phyloP scores from a whole-genome alignment of 2,113 vertebrate genomes.

The Dasyprocta punctata region DNA sequence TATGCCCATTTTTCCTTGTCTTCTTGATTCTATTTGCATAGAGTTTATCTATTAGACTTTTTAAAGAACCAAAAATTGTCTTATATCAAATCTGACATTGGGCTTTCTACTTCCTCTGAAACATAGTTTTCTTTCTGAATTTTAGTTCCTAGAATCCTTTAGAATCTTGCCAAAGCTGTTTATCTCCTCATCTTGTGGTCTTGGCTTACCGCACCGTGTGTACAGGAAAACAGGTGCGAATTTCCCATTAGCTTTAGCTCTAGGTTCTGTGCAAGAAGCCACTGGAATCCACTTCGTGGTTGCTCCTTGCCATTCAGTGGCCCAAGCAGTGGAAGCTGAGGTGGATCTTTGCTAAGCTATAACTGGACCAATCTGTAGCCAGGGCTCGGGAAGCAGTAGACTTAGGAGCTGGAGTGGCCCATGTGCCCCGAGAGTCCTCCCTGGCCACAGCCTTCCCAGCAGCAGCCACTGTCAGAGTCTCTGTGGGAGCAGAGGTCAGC shows the following conservation, averaged over 20 bases:
- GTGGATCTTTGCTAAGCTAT: neutral
- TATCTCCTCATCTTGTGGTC: neutral
- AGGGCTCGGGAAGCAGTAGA: too few species aligned
- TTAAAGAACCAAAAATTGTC: neutral
- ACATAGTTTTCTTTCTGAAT: neutral
- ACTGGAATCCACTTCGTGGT: accelerated
- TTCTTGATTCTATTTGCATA: neutral
- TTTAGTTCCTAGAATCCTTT: neutral
- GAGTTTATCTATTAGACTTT: neutral
- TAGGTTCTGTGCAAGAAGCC: neutral
- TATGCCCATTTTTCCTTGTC: neutral
- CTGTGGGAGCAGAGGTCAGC: neutral
- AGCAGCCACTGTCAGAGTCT: accelerated
- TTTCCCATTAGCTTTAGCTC: neutral
- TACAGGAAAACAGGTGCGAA: neutral
- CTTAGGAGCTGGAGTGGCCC: neutral
- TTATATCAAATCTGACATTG: neutral
- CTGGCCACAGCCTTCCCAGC: neutral
- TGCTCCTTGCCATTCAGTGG: accelerated
- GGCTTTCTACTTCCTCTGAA: neutral
- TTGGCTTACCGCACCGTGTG: neutral
- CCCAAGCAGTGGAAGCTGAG: too few species aligned
- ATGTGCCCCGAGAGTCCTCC: neutral
- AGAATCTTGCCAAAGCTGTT: neutral
- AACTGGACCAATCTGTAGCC: neutral